phyloP scores from a whole-genome alignment of 2,113 vertebrate species.

The Haplotaxodon microlepis region DNA sequence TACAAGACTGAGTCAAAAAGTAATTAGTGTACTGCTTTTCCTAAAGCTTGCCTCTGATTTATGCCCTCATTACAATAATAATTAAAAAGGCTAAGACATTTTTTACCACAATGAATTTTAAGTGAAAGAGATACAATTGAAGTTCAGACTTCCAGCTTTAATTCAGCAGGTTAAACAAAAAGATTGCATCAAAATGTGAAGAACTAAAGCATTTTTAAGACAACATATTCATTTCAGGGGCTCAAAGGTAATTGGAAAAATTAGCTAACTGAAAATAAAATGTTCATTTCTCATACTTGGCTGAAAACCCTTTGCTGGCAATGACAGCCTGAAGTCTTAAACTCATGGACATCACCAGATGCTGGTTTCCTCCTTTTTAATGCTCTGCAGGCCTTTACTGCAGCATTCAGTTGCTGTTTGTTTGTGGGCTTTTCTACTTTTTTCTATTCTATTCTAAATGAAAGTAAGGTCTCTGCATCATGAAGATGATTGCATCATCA shows the following conservation, averaged over 20 bases:
- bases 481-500: not conserved
- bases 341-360: not conserved
- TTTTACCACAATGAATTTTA: not conserved
- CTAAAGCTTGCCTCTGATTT: not conserved
- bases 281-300: not conserved
- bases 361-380: not conserved
- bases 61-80: not conserved
- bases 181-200: not conserved
- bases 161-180: fast-evolving
- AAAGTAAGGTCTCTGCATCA: not conserved
- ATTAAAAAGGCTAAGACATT: not conserved
- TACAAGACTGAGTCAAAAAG: not conserved
- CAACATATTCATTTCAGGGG: not conserved
- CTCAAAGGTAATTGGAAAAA: not conserved
- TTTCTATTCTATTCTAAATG: not conserved
- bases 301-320: fast-evolving
- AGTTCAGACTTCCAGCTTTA: not conserved
- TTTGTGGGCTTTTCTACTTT: not conserved
- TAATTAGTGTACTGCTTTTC: not conserved
- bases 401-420: not conserved
- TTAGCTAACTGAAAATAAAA: not conserved
- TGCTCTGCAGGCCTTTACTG: not conserved
- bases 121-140: not conserved
- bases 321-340: not conserved
- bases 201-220: not conserved